Evolutionary conservation across 2,888 invertebrate species (phyloP).

Genomic region (Volucella inflata): DNA sequence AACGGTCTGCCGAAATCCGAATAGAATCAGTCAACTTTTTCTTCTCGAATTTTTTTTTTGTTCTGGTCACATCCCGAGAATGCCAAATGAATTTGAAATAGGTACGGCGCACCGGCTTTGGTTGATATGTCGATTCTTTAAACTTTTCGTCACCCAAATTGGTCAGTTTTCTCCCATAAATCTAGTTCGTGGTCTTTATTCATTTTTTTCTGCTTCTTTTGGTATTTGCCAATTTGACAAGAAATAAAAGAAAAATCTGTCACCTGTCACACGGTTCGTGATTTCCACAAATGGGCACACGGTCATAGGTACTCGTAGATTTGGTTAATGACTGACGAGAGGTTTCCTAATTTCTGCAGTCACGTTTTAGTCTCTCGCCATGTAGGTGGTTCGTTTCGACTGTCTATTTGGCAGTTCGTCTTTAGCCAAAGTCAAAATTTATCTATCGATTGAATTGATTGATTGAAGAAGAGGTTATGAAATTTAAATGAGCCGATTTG

Average conservation of each 20-base stretch:
- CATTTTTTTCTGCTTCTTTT: neutral
- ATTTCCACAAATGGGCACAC: neutral
- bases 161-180: constrained; percentile 13
- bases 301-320: neutral
- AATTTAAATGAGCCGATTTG: constrained; percentile 2
- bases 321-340: neutral
- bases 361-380: neutral
- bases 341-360: neutral
- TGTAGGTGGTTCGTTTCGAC: neutral
- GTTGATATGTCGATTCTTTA: neutral
- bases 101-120: neutral
- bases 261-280: neutral
- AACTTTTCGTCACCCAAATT: constrained; percentile 6
- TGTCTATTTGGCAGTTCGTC: too few species aligned
- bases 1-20: neutral
- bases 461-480: constrained; percentile 4
- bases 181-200: neutral
- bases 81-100: constrained; percentile 33
- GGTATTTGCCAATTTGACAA: neutral
- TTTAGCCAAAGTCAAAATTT: neutral
- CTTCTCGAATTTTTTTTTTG: neutral
- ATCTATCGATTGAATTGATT: too few species aligned
- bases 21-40: neutral
- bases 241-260: constrained; percentile 4
- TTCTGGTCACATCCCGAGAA: constrained; percentile 30